These are phyloP conservation scores for Columba livia DNA, from an alignment of 2,113 vertebrate genomes.

Conservation along the genomic window DNA sequence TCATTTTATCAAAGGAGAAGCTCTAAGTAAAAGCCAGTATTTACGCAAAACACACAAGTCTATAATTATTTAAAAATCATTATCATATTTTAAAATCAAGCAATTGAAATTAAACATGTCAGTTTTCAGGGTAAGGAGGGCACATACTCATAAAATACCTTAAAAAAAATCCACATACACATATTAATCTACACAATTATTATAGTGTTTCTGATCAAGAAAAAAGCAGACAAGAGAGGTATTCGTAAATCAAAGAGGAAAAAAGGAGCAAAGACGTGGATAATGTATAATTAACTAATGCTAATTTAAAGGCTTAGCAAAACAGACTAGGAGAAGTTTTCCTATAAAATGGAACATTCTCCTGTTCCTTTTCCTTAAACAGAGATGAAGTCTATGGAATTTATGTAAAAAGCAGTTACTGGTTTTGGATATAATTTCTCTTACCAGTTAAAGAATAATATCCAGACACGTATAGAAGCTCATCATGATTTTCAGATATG, in stretches of 20 bases:
- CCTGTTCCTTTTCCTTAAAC: too few relatives aligned
- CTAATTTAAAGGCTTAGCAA: background rate
- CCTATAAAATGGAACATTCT: background rate
- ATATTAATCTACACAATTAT: background rate
- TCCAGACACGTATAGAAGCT: background rate
- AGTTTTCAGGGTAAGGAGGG: background rate
- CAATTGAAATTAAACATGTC: too few relatives aligned
- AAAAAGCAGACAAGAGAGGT: background rate
- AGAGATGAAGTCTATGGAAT: background rate
- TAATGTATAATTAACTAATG: background rate
- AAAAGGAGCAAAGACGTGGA: background rate
- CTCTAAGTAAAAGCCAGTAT: background rate
- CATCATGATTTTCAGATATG: background rate
- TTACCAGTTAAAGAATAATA: background rate
- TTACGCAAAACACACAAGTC: background rate
- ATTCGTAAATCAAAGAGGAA: background rate
- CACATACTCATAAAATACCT: background rate
- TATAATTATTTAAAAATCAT: background rate
- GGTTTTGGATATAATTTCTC: background rate
- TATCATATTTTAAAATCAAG: too few relatives aligned
- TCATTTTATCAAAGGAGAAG: background rate
- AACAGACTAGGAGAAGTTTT: background rate
- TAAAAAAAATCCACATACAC: background rate
- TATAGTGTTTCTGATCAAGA: background rate
- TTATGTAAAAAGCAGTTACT: background rate